Evolutionary conservation across 1,140 invertebrate species (phyloP), one percentile per base, ranked within the genome.

Genomic region (Eueides isabella): DNA sequence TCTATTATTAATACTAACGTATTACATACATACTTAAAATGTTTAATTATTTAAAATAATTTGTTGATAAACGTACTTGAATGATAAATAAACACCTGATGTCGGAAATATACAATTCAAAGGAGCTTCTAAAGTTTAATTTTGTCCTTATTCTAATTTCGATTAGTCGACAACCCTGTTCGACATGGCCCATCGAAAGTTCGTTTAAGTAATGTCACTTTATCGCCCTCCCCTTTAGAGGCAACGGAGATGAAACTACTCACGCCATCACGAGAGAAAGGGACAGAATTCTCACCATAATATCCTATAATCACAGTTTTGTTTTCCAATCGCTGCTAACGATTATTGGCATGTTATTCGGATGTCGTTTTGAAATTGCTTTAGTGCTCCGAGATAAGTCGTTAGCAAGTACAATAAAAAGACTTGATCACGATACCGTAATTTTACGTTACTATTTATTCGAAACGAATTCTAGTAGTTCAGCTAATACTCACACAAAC

Each of bases 291-390:
- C 29, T 55, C 26, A 68, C 83, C 86, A 90, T 93, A 91, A 91
- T 91, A 82, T 89, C 89, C 79, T 86, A 90, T 94, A 93, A 94
- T 94, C 93, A 93, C 92, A 94, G 88, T 94, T 93, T 94, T 94
- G 93, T 94, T 94, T 94, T 94, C 93, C 93, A 93, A 94, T 94
- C 92, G 92, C 86, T 88, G 86, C 87, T 92, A 94, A 94, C 93
- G 92, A 92, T 94, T 94, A 94, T 94, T 94, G 92, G 91, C 91
- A 86, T 94, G 92, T 93, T 93, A 92, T 94, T 93, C 86, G 87
- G 87, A 83, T 80, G 85, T 90, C 86, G 89, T 89, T 91, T 88
- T 89, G 83, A 88, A 92, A 92, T 92, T 88, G 89, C 87, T 92
- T 92, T 89, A 92, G 83, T 91, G 84, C 80, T 77, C 81, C 84